phyloP scores from a whole-genome alignment of 1,140 invertebrate species.

The Drosophila melanogaster region DNA sequence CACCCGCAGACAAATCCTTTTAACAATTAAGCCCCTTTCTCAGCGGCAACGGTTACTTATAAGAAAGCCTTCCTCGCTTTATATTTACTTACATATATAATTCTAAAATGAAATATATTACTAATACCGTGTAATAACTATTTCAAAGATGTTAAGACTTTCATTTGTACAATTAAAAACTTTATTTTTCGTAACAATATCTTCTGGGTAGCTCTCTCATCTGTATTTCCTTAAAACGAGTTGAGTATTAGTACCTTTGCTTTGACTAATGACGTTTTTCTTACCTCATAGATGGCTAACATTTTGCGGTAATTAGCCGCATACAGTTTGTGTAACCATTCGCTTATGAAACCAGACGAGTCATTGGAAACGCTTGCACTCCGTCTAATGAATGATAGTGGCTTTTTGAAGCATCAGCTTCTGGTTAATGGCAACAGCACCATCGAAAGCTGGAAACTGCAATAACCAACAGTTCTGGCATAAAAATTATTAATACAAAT shows the following conservation, averaged over 20 bases:
- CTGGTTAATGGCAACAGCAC: slow-evolving; percentile 34
- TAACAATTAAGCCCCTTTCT: background rate
- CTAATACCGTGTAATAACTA: too few species aligned
- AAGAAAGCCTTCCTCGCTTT: background rate
- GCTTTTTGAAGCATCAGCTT: slow-evolving; percentile 26
- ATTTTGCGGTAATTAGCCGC: slow-evolving; percentile 20
- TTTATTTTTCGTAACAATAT: too few species aligned
- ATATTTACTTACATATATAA: background rate
- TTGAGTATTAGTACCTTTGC: background rate
- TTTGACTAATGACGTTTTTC: background rate
- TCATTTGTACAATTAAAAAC: too few species aligned
- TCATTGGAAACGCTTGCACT: slow-evolving; percentile 29
- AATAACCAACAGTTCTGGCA: slow-evolving; percentile 37
- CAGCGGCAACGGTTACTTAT: background rate
- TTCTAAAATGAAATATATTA: too few species aligned
- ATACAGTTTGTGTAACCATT: slow-evolving; percentile 19
- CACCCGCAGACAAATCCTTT: background rate
- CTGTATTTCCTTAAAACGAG: background rate
- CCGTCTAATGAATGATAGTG: slow-evolving; percentile 9
- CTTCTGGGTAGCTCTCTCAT: background rate
- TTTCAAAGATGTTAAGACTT: too few species aligned
- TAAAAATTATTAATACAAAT: slow-evolving; percentile 66
- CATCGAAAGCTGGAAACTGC: slow-evolving; percentile 47
- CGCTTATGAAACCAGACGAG: slow-evolving; percentile 42
- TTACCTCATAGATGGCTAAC: background rate